Percentiles rank a stretch among this genome's conserved stretches.
Evolutionary conservation across 2,797 vertebrate species (phyloP).

Genomic region (Myotis pilosus): DNA sequence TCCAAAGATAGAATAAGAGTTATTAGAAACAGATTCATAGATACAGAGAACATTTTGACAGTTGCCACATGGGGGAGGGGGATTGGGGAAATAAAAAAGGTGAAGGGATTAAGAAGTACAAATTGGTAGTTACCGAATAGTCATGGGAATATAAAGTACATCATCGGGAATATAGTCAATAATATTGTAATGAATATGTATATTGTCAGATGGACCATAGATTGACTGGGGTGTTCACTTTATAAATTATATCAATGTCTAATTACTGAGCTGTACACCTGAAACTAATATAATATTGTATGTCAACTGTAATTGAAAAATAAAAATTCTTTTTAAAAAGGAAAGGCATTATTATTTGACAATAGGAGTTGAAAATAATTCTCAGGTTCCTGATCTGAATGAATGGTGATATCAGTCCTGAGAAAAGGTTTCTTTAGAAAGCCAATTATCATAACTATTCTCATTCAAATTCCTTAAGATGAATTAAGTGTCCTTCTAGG

Average conservation of each 20-base stretch:
- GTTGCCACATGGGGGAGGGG: background rate
- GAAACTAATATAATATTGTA: background rate
- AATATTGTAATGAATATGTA: background rate
- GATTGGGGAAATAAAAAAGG: background rate
- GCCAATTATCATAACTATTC: background rate
- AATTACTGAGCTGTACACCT: background rate
- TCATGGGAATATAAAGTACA: background rate
- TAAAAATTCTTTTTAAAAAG: background rate
- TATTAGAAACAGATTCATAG: background rate
- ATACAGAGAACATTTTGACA: background rate
- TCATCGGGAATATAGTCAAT: background rate
- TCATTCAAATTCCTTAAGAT: background rate
- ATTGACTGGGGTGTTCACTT: background rate
- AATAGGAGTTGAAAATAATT: background rate
- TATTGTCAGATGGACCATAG: background rate
- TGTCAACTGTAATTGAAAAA: background rate
- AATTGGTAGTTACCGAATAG: background rate
- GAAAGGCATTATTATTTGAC: background rate
- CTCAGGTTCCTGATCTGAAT: background rate
- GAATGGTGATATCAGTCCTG: background rate
- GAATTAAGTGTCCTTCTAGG: background rate
- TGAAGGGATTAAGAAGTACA: background rate
- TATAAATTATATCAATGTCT: background rate
- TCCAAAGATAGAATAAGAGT: background rate
- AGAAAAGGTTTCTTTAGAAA: background rate